Evolutionary conservation across 2,888 invertebrate genomes (phyloP).

Genomic region (Pandemis heparana): DNA sequence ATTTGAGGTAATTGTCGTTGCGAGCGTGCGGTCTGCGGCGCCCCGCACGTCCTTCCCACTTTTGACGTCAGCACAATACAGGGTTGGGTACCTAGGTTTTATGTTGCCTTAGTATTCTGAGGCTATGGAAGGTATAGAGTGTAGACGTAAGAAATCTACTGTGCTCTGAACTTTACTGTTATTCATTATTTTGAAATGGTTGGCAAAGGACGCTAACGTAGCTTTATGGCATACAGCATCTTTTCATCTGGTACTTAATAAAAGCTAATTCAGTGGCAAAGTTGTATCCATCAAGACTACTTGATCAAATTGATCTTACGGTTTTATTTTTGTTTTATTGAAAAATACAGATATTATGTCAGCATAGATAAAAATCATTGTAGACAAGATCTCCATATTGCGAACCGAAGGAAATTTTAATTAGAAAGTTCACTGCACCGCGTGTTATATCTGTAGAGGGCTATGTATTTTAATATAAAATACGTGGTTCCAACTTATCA

Average conservation of each 20-base stretch:
- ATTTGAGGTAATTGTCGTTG: constrained; percentile 86
- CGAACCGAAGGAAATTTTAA: too few species aligned
- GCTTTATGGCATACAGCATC: neutral
- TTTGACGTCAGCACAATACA: constrained; percentile 4
- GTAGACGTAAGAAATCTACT: neutral
- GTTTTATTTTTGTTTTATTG: too few species aligned
- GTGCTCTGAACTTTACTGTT: neutral
- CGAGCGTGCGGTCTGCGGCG: constrained; percentile 75
- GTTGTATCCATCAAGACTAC: too few species aligned
- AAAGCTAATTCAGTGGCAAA: neutral
- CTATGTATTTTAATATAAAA: too few species aligned
- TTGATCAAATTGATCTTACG: too few species aligned
- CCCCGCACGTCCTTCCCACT: constrained; percentile 51
- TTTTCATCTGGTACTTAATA: neutral
- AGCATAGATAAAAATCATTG: too few species aligned
- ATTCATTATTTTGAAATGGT: neutral
- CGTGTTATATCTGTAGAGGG: too few species aligned
- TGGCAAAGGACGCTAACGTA: neutral
- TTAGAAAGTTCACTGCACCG: too few species aligned
- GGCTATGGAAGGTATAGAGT: neutral
- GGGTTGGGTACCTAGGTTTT: neutral
- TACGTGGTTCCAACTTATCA: too few species aligned
- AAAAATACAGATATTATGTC: too few species aligned
- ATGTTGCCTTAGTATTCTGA: neutral
- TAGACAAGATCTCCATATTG: too few species aligned